Base-by-base conservation (phyloP, 2,113 vertebrate species). In the Eudorcas thomsonii region DNA sequence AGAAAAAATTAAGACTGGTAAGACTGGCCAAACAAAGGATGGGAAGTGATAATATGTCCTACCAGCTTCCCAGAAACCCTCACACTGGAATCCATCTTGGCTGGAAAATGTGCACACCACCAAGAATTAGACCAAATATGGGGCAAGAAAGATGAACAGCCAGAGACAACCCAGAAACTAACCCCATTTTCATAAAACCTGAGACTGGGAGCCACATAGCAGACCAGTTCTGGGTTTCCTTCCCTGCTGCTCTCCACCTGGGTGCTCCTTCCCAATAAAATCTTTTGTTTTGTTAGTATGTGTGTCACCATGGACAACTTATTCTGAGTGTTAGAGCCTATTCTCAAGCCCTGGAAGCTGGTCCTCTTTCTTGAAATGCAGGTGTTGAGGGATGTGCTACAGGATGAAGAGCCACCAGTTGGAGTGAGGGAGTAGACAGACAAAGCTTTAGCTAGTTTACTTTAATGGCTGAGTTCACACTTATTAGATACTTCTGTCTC, bases 351-450 rank as follows among this genome's bases (percentile, higher is more conserved):
- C 78, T 81, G 78, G 28, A 81, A 48, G 28, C 28, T 0, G 4
- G 28, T 33, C 5, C 78, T 50, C 78, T 30, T 81, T 50, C 45
- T 6, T 81, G 45, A 17, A 33, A 50, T 16, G 33, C 28, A 21
- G 28, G 11, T 57, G 36, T 9, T 10, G 5, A 19, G 15, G 7
- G n/a, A 1, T 2, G n/a, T 30, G 25, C 0, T 55, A 2, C 6
- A 36, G 7, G 16, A 33, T 23, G 12, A 54, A 64, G 3, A 77
- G 28, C 0, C 78, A 2, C 9, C 14, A 25, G 3, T 23, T 3
- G 13, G 17, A 90, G 25, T 8, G 17, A 19, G n/a, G 3, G 1
- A 13, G 25, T 13, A 87, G 33, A 64, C 48, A 87, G 33, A 81
- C 36, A 39, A 43, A 83, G 9, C 26, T 52, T 36, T 14, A 92